Evolutionary conservation across 2,113 vertebrate species (phyloP), one percentile per base, ranked within the genome.

Genomic region (Potamarius usumacintae): DNA sequence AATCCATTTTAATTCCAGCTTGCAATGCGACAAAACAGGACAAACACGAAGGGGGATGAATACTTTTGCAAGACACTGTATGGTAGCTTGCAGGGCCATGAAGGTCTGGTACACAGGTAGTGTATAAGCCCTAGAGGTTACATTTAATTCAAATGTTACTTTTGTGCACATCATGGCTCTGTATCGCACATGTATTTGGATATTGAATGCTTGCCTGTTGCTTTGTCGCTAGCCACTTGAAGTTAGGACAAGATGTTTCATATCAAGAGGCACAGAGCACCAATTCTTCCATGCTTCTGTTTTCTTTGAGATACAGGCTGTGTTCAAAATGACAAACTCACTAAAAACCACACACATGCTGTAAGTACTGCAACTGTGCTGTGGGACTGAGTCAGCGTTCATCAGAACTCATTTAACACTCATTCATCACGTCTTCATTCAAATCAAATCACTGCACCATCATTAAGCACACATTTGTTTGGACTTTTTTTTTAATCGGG

Each of bases 381-480:
- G 20, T 48, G 34, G 5, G 60, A 83, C 42, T 52, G 62, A 83
- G 60, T 83, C 82, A 83, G 82, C 62, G 17, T 83, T 83, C 82
- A 83, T 67, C 62, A 67, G 48, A 27, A 25, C 62, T 83, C n/a
- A 62, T 83, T 83, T 83, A 83, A 83, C 62, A 83, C 82, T 83
- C 82, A 53, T 67, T 83, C 62, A 83, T 83, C 82, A 83, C 42
- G 1, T 67, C 82, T 83, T 83, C 82, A 65, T 83, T 83, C 48
- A 30, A 82, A 62, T 62, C 57, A 82, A 82, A 67, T 67, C 48
- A 65, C 82, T 83, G 82, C 62, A 67, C 62, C 18, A 5, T 83
- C 82, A 83, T 83, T 83, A 83, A 67, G 81, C 82, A 67, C 62
- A n/a, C 62, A 67, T 83, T 82, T 82, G 60, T 82, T 82, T 50